A percentile compares a stretch with the other conserved stretches of the same genome.
Evolutionary conservation across 2,888 invertebrate species (phyloP).

Genomic region (Pediacus dermestoides): DNA sequence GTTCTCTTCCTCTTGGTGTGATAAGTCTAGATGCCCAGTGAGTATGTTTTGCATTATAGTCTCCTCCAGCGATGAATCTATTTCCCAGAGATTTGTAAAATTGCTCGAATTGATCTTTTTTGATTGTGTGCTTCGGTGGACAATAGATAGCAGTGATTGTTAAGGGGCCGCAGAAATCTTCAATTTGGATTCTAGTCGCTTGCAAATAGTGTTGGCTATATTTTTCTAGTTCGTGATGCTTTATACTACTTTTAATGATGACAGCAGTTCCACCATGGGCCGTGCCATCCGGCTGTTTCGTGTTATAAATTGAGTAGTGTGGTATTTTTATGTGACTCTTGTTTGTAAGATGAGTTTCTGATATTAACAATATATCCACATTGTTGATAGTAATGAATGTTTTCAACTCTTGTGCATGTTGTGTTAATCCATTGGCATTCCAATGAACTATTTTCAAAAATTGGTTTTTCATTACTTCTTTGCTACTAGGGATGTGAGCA

Average conservation of each 20-base stretch:
- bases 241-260: slow-evolving; percentile 16
- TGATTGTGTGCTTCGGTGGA: no score
- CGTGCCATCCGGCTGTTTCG: slow-evolving; percentile 16
- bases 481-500: no score
- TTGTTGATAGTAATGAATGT: slow-evolving; percentile 1
- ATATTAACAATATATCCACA: no score
- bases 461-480: no score
- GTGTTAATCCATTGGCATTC: slow-evolving; percentile 15
- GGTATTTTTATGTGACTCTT: slow-evolving; percentile 12
- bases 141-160: no score
- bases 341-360: no score
- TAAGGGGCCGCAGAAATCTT: neutral
- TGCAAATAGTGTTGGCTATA: slow-evolving; percentile 8
- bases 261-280: slow-evolving; percentile 18
- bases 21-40: no score
- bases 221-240: slow-evolving; percentile 16
- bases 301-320: slow-evolving; percentile 15
- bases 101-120: no score
- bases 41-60: no score
- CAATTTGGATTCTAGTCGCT: slow-evolving; percentile 9
- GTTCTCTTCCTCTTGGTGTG: no score
- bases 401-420: slow-evolving; percentile 6
- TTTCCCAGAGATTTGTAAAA: no score
- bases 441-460: slow-evolving; percentile 8
- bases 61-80: no score